Evolutionary conservation across 2,797 vertebrate species (phyloP).

Genomic region (Tangara arthus): DNA sequence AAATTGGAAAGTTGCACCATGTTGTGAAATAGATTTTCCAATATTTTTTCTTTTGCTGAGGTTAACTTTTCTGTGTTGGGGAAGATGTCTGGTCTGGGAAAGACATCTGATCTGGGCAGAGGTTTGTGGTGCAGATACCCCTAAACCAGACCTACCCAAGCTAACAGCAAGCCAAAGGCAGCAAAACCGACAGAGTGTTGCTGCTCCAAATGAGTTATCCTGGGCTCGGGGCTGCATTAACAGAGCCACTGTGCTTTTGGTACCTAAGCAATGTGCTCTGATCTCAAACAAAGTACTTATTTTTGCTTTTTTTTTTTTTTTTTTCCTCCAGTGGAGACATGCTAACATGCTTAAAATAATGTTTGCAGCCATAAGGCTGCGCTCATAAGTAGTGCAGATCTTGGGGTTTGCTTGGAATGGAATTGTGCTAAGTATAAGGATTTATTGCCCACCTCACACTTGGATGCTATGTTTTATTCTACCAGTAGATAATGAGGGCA

Average conservation of each 20-base stretch:
- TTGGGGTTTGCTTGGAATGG: neutral
- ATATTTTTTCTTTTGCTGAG: neutral
- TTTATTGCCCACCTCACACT: neutral
- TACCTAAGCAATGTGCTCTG: neutral
- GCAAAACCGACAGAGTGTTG: neutral
- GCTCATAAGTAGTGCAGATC: neutral
- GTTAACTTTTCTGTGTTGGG: neutral
- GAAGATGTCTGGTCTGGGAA: neutral
- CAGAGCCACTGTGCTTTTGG: neutral
- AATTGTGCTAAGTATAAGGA: neutral
- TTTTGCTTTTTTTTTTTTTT: neutral
- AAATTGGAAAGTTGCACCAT: neutral
- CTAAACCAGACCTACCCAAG: neutral
- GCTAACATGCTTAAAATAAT: neutral
- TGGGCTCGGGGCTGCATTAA: neutral
- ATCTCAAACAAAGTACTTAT: neutral
- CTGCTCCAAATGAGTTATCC: neutral
- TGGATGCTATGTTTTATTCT: neutral
- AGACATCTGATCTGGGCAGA: neutral
- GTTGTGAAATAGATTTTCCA: neutral
- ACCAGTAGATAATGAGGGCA: conserved; percentile 4
- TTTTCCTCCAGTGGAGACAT: neutral
- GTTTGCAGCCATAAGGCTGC: neutral
- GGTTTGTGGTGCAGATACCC: neutral
- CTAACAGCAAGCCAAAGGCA: neutral